Percentiles rank a stretch among this genome's conserved stretches.
phyloP scores from a whole-genome alignment of 2,797 vertebrate species.

The Danio jaintianensis region DNA sequence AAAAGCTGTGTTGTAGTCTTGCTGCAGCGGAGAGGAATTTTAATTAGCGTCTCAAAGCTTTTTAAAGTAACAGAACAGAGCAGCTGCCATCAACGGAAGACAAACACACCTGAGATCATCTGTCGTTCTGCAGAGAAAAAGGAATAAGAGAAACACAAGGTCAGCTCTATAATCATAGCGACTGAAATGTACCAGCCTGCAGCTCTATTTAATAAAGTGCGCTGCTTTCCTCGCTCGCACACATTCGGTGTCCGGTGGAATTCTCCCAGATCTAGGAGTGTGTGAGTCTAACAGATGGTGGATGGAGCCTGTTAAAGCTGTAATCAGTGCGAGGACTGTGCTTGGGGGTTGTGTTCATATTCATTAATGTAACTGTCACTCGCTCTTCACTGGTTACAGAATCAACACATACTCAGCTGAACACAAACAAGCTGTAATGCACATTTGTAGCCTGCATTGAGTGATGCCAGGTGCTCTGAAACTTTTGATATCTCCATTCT shows the following conservation, averaged over 20 bases:
- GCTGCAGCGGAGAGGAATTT: conserved; percentile 64
- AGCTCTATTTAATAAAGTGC: conserved; percentile 20
- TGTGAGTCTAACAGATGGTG: conserved; percentile 44
- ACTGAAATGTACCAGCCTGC: conserved; percentile 19
- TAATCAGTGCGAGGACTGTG: conserved; percentile 36
- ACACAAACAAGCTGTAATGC: conserved; percentile 25
- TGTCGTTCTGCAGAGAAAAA: background rate
- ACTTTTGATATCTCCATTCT: conserved; percentile 12
- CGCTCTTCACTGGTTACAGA: conserved; percentile 35
- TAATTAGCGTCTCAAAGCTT: conserved; percentile 59
- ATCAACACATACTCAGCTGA: conserved; percentile 17
- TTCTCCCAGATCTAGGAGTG: conserved; percentile 31
- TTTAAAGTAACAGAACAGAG: conserved; percentile 62
- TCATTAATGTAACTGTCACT: conserved; percentile 41
- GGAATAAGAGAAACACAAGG: conserved; percentile 13
- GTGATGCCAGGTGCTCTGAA: background rate
- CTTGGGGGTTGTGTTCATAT: conserved; percentile 29
- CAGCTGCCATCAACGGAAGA: conserved; percentile 49
- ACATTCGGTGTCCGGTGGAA: conserved; percentile 23
- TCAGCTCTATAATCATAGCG: conserved; percentile 28
- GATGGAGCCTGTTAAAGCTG: conserved; percentile 45
- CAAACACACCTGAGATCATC: conserved; percentile 50
- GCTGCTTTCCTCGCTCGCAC: conserved; percentile 11
- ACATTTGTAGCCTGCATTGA: conserved; percentile 27
- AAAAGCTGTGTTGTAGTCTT: conserved; percentile 54